Evolutionary conservation across 2,888 invertebrate species (phyloP), one percentile per base, ranked within the genome.

Genomic region (Nymphalis urticae): DNA sequence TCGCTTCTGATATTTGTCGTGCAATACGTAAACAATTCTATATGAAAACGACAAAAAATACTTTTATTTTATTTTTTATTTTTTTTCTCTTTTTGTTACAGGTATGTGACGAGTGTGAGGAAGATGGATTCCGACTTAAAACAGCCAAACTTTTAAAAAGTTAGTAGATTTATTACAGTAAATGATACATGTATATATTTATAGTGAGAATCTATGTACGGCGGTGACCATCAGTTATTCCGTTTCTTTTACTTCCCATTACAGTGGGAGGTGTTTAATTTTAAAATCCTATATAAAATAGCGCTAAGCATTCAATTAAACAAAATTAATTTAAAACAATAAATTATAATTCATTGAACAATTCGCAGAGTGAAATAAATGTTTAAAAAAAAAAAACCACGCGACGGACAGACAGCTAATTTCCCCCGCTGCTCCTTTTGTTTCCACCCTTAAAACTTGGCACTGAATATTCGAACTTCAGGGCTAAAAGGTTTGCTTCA

Each of bases 351-450:
- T 42, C n/a, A 17, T 27, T 61, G 48, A 32, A 60, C 51, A 48
- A 66, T 60, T 60, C 51, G 60, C 24, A 50, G 48, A 61, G 60
- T 47, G 61, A 50, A 68, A 36, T 56, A 53, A 65, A 51, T 58
- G 63, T 60, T 64, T 51, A 61, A 48, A 69, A 32, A 32, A 62
- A 71, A n/a, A n/a, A n/a, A 68, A 62, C 48, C 47, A 63, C 59
- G 58, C 64, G 64, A 51, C 66, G 47, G 66, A 48, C 66, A 63
- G 71, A 72, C 70, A 63, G 72, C 65, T 72, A 72, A 72, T 72
- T 72, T 72, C 62, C 19, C 70, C 59, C 19, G 42, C 13, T 51
- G n/a, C 19, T 53, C 56, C 59, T 56, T 56, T 56, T 56, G 51
- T 69, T 65, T 69, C 42, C 53, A 48, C 69, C 72, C 70, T 72